Percentiles rank a stretch among this genome's conserved stretches.
Evolutionary conservation across 2,797 vertebrate genomes (phyloP).

Genomic region (Astyanax mexicanus): DNA sequence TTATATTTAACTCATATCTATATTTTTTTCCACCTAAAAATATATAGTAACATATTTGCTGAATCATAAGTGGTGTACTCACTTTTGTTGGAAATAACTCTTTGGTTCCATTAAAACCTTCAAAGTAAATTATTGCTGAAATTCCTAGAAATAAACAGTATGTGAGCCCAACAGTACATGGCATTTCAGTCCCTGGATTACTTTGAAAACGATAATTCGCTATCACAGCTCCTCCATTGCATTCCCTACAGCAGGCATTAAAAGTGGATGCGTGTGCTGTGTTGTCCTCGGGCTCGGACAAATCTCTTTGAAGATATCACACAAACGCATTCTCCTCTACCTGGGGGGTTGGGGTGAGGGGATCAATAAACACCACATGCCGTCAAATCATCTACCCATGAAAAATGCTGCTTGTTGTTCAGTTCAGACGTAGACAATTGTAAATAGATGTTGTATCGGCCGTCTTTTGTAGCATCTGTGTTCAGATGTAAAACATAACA

Average conservation of each 20-base stretch:
- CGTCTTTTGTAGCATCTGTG: not conserved
- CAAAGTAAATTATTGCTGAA: too few relatives aligned
- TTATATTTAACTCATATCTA: too few relatives aligned
- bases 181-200: not conserved
- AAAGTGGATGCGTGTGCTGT: not conserved
- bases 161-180: not conserved
- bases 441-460: not conserved
- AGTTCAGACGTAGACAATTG: not conserved
- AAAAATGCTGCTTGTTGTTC: not conserved
- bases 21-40: too few relatives aligned
- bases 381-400: not conserved
- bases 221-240: not conserved
- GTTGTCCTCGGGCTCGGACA: not conserved
- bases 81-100: too few relatives aligned
- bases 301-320: conserved; percentile 11
- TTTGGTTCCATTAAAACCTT: too few relatives aligned
- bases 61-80: too few relatives aligned
- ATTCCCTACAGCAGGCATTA: conserved; percentile 13
- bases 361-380: not conserved
- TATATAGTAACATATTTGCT: too few relatives aligned
- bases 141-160: too few relatives aligned
- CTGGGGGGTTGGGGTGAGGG: not conserved
- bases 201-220: not conserved
- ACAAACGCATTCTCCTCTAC: not conserved
- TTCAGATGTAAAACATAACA: too few relatives aligned